Conservation (phyloP, 1,140 invertebrate genomes). For the Pogonomyrmex californicus region DNA sequence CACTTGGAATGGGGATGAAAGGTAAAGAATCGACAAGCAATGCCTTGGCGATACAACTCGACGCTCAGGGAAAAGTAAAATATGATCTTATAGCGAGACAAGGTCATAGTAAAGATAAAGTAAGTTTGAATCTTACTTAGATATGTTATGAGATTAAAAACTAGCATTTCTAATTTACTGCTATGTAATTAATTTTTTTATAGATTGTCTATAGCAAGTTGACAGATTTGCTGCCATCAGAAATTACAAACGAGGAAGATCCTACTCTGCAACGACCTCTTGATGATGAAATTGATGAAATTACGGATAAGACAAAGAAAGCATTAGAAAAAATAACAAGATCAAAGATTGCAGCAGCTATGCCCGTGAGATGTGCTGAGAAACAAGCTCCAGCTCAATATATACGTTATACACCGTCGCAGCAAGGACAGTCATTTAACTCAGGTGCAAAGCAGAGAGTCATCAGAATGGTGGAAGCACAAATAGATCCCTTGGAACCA, state of each 20-base stretch:
- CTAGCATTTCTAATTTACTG: not conserved
- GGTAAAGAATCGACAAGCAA: conserved; percentile 93
- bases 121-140: conserved; percentile 77
- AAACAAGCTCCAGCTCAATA: conserved; percentile 97
- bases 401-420: conserved; percentile 98
- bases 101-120: conserved; percentile 98
- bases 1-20: conserved; percentile 94
- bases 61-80: conserved; percentile 97
- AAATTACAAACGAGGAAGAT: conserved; percentile 97
- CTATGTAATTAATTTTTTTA: conserved; percentile 73
- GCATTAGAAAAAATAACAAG: conserved; percentile 96
- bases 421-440: conserved; percentile 98
- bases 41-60: conserved; percentile 97
- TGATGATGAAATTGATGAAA: conserved; percentile 94
- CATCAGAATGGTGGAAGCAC: conserved; percentile 98
- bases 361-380: conserved; percentile 97
- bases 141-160: not conserved
- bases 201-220: conserved; percentile 98
- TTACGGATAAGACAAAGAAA: conserved; percentile 94
- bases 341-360: conserved; percentile 96
- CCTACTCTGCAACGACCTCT: conserved; percentile 94
- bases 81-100: conserved; percentile 98
- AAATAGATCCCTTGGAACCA: conserved; percentile 99
- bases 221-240: conserved; percentile 96
- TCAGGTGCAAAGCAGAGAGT: conserved; percentile 99